Evolutionary conservation across 2,888 invertebrate species (phyloP).

Genomic region (Xanthostigma xanthostigma): DNA sequence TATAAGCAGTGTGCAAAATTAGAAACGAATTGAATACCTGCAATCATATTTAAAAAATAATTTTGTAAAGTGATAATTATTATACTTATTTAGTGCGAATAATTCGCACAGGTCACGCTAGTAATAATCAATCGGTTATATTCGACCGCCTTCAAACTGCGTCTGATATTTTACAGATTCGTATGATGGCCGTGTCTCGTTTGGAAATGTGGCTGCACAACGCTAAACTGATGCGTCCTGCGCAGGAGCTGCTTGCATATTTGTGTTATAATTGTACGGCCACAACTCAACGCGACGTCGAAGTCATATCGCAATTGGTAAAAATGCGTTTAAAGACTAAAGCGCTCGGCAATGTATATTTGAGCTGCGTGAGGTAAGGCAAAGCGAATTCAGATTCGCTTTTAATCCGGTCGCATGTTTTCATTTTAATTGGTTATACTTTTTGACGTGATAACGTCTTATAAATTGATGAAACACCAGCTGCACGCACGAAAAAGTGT

Average conservation of each 20-base stretch:
- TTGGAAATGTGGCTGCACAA: slow-evolving; percentile 92
- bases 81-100: too few relatives aligned
- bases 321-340: slow-evolving; percentile 90
- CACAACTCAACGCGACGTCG: slow-evolving; percentile 46
- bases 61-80: too few relatives aligned
- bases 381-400: slow-evolving; percentile 8
- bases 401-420: not conserved
- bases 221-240: slow-evolving; percentile 82
- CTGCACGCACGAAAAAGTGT: too few relatives aligned
- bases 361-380: slow-evolving; percentile 57
- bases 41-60: too few relatives aligned
- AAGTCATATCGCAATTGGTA: slow-evolving; percentile 70
- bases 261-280: slow-evolving; percentile 81
- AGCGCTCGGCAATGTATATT: slow-evolving; percentile 76
- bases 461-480: too few relatives aligned
- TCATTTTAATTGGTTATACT: slow-evolving; percentile 2
- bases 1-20: too few relatives aligned
- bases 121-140: too few relatives aligned
- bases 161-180: slow-evolving; percentile 33
- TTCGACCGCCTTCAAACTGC: not conserved
- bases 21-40: too few relatives aligned
- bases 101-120: too few relatives aligned
- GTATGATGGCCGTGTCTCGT: slow-evolving; percentile 61
- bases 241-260: slow-evolving; percentile 81
- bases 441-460: too few relatives aligned